Evolutionary conservation across 2,888 invertebrate genomes (phyloP).

Genomic region (Drosophila austrosaltans): DNA sequence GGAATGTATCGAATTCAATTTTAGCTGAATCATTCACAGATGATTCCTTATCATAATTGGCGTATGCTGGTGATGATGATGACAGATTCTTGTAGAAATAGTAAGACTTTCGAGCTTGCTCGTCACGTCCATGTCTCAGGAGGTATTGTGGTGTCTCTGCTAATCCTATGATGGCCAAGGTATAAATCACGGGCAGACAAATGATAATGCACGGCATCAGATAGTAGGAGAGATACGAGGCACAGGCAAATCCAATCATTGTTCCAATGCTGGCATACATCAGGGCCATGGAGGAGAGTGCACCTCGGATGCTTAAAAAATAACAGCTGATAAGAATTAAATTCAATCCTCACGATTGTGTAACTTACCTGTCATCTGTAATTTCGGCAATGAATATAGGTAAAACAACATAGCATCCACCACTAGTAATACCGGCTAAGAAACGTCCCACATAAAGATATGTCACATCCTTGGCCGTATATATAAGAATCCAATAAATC

Average conservation of each 20-base stretch:
- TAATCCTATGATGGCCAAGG: conserved; percentile 60
- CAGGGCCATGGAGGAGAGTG: conserved; percentile 71
- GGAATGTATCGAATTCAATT: conserved; percentile 66
- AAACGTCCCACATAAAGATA: conserved; percentile 75
- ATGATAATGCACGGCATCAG: conserved; percentile 71
- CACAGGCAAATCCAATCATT: conserved; percentile 66
- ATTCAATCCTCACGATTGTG: not conserved
- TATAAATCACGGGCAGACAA: conserved; percentile 66
- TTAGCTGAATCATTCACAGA: conserved; percentile 45
- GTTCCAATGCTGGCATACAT: conserved; percentile 74
- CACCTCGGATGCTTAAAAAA: conserved; percentile 70
- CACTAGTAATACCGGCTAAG: conserved; percentile 74
- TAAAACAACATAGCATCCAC: conserved; percentile 73
- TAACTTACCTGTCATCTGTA: conserved; percentile 72
- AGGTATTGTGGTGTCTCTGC: conserved; percentile 77
- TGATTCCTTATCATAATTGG: conserved; percentile 41
- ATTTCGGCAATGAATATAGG: conserved; percentile 80
- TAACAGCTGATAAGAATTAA: conserved; percentile 49
- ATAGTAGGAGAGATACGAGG: conserved; percentile 67
- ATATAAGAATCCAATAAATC: conserved; percentile 76
- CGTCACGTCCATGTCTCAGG: conserved; percentile 57
- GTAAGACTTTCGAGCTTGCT: conserved; percentile 69
- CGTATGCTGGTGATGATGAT: not conserved
- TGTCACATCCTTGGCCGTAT: conserved; percentile 61
- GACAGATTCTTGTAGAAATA: conserved; percentile 76